phyloP scores from a whole-genome alignment of 1,140 invertebrate species.

The Stenopsyche tienmushanensis region DNA sequence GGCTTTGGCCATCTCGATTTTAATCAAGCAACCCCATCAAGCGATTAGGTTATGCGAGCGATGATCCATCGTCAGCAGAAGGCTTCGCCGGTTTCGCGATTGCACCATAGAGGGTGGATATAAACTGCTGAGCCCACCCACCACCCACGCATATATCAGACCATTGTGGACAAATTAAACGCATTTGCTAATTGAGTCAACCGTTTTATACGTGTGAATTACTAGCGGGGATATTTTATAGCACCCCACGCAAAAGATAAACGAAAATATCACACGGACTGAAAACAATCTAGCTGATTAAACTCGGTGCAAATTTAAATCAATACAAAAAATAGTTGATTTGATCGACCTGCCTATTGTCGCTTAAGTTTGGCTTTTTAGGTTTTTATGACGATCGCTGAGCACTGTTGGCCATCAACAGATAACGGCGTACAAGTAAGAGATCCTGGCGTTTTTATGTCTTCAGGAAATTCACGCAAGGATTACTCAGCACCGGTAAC shows the following conservation, averaged over 20 bases:
- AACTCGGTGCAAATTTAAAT: too few species aligned
- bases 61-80: conserved; percentile 9
- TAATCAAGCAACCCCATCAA: conserved; percentile 27
- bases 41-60: conserved; percentile 4
- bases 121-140: background rate
- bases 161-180: conserved; percentile 28
- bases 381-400: too few species aligned
- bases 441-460: conserved; percentile 9
- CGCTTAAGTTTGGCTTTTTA: background rate
- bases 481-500: too few species aligned
- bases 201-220: conserved; percentile 2
- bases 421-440: background rate
- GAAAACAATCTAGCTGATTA: too few species aligned
- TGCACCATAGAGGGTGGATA: too few species aligned
- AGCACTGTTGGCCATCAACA: too few species aligned
- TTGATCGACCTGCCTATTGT: too few species aligned
- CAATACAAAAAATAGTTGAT: too few species aligned
- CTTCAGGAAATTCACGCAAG: conserved; percentile 6
- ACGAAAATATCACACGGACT: too few species aligned
- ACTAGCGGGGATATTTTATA: background rate
- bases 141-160: background rate
- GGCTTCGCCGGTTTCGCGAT: background rate
- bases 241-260: too few species aligned
- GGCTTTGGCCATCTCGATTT: background rate
- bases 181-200: conserved; percentile 23